These are phyloP conservation scores for Melanostoma scalare DNA, from an alignment of 2,888 invertebrate species.

Conservation along the genomic window DNA sequence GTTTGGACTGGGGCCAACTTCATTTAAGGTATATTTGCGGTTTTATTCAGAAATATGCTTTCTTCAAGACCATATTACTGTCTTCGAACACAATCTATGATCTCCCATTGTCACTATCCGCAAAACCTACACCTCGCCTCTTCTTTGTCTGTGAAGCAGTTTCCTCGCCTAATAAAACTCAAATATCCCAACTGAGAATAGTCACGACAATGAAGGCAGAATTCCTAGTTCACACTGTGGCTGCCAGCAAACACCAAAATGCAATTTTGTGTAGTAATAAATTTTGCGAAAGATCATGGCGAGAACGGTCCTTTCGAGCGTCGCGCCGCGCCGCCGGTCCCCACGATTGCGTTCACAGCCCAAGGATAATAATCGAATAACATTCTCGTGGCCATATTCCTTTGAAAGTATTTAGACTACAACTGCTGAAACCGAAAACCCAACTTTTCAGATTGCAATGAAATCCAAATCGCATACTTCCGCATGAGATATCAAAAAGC, in stretches of 20 bases:
- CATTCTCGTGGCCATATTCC: slow-evolving; percentile 1
- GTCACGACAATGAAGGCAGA: background rate
- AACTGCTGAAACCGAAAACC: slow-evolving; percentile 31
- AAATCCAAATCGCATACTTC: slow-evolving; percentile 62
- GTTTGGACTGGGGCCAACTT: slow-evolving; percentile 45
- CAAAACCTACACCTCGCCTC: slow-evolving; percentile 3
- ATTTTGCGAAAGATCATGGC: slow-evolving; percentile 6
- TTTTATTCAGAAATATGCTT: background rate
- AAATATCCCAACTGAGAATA: background rate
- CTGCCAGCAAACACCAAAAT: slow-evolving; percentile 29
- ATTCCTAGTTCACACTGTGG: slow-evolving; percentile 26
- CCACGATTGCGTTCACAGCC: slow-evolving; percentile 3
- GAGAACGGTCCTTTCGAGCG: background rate
- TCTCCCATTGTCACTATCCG: slow-evolving; percentile 54
- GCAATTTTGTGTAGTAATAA: slow-evolving; percentile 60
- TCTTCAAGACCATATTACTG: background rate
- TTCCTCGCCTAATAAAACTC: slow-evolving; percentile 53
- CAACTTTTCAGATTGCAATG: slow-evolving; percentile 40
- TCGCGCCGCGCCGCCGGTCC: background rate
- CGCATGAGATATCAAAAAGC: slow-evolving; percentile 66
- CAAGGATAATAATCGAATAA: slow-evolving; percentile 50
- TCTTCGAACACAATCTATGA: slow-evolving; percentile 36
- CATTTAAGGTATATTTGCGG: background rate
- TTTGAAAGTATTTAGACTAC: slow-evolving; percentile 6
- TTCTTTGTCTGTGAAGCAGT: slow-evolving; percentile 12